phyloP scores from a whole-genome alignment of 2,888 invertebrate species.

The Latheticus oryzae region DNA sequence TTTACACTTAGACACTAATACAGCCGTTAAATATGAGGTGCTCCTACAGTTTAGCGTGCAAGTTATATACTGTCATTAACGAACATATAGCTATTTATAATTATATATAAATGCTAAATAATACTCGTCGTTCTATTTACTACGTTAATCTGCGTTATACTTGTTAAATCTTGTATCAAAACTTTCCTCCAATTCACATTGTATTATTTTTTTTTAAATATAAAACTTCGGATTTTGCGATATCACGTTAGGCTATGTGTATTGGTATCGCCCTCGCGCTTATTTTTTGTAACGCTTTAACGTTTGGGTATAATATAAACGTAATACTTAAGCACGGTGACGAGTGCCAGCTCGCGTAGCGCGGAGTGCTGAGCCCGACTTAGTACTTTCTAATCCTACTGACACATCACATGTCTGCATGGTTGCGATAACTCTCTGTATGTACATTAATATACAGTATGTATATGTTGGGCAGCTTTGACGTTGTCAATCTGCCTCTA shows the following conservation, averaged over 20 bases:
- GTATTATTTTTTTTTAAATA: slow-evolving; percentile 61
- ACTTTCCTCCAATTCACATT: slow-evolving; percentile 63
- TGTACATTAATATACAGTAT: slow-evolving; percentile 62
- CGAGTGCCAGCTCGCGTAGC: slow-evolving; percentile 41
- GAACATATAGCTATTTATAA: slow-evolving; percentile 62
- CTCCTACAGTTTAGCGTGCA: slow-evolving; percentile 64
- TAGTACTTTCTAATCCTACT: slow-evolving; percentile 42
- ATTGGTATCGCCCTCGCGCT: slow-evolving; percentile 50
- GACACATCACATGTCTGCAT: slow-evolving; percentile 57
- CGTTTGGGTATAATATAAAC: slow-evolving; percentile 37
- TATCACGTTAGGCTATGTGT: slow-evolving; percentile 63
- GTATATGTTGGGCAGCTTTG: slow-evolving; percentile 45
- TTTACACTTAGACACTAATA: slow-evolving; percentile 65
- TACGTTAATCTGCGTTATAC: slow-evolving; percentile 61
- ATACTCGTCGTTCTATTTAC: slow-evolving; percentile 61
- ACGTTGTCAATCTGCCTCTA: slow-evolving; percentile 37
- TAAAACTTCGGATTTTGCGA: slow-evolving; percentile 63
- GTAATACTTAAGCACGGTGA: slow-evolving; percentile 43
- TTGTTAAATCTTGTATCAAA: slow-evolving; percentile 66
- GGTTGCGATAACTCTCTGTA: slow-evolving; percentile 58
- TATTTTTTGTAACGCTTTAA: slow-evolving; percentile 24
- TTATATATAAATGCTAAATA: slow-evolving; percentile 60
- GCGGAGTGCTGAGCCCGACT: slow-evolving; percentile 38
- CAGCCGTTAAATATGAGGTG: slow-evolving; percentile 64
- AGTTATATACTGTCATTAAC: slow-evolving; percentile 61